These are phyloP conservation scores for Aporophyla nigra DNA, from an alignment of 2,888 invertebrate genomes.

Conservation along the genomic window DNA sequence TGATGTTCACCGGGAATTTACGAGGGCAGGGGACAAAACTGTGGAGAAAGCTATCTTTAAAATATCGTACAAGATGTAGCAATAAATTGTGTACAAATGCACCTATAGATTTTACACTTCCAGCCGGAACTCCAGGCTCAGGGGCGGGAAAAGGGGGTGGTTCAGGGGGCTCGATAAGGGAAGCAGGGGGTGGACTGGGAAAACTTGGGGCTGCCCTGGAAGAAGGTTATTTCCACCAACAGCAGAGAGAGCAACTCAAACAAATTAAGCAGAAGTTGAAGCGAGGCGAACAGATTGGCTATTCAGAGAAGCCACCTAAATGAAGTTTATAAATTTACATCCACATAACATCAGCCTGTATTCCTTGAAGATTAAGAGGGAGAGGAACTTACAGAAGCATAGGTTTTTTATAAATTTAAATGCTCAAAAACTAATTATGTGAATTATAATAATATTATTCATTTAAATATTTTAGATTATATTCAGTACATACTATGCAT, in stretches of 20 bases:
- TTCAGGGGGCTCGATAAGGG: slow-evolving; percentile 77
- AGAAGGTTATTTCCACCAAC: slow-evolving; percentile 82
- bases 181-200: slow-evolving; percentile 80
- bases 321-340: slow-evolving; percentile 2
- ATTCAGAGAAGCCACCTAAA: slow-evolving; percentile 38
- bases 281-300: slow-evolving; percentile 53
- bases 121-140: slow-evolving; percentile 72
- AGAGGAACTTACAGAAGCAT: not conserved
- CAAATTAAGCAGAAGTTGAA: slow-evolving; percentile 76
- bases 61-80: not conserved
- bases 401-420: not conserved
- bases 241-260: slow-evolving; percentile 77
- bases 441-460: slow-evolving; percentile 7
- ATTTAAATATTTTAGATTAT: slow-evolving; percentile 17
- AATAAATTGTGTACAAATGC: slow-evolving; percentile 7
- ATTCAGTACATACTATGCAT: not conserved
- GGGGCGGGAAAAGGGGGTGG: slow-evolving; percentile 82
- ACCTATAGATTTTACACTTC: slow-evolving; percentile 40
- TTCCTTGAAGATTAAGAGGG: too few species aligned
- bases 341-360: too few species aligned
- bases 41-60: not conserved
- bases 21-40: not conserved
- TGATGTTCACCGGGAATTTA: not conserved
- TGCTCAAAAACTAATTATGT: slow-evolving; percentile 8
- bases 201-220: slow-evolving; percentile 80